Base-by-base conservation (phyloP, 1,140 invertebrate genomes). In the Cydia fagiglandana region DNA sequence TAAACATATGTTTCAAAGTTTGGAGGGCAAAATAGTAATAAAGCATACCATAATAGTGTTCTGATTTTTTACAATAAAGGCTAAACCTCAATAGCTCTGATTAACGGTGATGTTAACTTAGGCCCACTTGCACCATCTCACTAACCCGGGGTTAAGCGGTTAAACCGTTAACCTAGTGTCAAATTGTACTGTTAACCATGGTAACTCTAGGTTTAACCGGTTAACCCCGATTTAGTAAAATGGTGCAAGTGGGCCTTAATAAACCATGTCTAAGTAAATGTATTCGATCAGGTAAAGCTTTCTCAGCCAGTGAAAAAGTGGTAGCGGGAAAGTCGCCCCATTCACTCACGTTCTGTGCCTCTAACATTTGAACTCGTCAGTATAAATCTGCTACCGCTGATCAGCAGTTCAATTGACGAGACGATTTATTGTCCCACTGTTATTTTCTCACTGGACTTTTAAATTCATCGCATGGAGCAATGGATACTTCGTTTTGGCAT, bases 351-450 rank as follows among this genome's bases (percentile, higher is more conserved):
- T 70, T 70, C 66, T 45, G 66, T 38, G 66, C 66, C 34, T 66
- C 64, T 70, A 70, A 70, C 66, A 70, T 70, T 70, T 70, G 66
- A 70, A 70, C 66, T 70, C 66, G 66, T 61, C 56, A 61, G 56
- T 70, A 70, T 70, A 70, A 70, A 70, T 70, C 66, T 70, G 66
- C 66, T 70, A 38, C 66, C 34, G 66, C 66, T 38, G 66, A 70
- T 70, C 66, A 73, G 70, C 24, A 47, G 73, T 45, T 73, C 73
- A 45, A 73, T 73, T 73, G 41, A 73, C 47, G 73, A 24, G 41
- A 50, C 73, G 45, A 70, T 70, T 70, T 70, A 70, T 70, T 70
- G 66, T 70, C 66, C 66, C 66, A 41, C 66, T 70, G 34, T 41
- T 70, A 70, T 38, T 66, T 24, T 66, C 64, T 66, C n/a, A 70